Percentiles rank a stretch among this genome's conserved stretches.
Evolutionary conservation across 2,113 vertebrate genomes (phyloP).

Genomic region (Mohoua ochrocephala): DNA sequence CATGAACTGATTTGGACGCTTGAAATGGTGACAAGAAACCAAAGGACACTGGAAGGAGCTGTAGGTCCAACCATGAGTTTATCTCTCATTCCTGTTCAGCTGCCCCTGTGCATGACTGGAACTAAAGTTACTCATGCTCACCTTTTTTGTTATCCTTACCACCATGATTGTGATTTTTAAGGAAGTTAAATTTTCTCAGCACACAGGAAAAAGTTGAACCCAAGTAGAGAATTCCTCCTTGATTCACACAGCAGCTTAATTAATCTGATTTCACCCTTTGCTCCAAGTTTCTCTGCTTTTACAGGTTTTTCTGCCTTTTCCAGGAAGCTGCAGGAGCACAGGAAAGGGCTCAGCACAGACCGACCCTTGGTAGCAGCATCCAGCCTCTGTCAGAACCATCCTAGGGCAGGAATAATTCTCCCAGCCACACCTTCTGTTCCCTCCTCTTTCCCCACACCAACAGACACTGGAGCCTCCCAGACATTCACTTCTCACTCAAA

Average conservation of each 20-base stretch:
- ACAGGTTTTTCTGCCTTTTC: background rate
- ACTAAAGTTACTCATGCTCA: background rate
- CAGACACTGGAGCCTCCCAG: background rate
- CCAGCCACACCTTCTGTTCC: background rate
- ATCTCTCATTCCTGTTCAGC: background rate
- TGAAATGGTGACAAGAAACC: background rate
- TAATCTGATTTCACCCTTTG: background rate
- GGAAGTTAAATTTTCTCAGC: background rate
- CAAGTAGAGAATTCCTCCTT: rapidly evolving
- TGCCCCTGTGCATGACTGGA: background rate
- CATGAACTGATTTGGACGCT: background rate
- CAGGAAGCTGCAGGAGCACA: background rate
- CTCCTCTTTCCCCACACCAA: background rate
- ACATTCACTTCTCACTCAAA: background rate
- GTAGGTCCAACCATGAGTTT: rapidly evolving
- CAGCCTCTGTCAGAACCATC: background rate
- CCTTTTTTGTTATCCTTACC: background rate
- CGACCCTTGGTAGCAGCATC: background rate
- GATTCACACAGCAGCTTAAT: background rate
- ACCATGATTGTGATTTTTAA: background rate
- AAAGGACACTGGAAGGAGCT: background rate
- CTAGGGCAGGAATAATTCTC: background rate
- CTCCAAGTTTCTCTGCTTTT: background rate
- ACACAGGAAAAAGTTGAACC: rapidly evolving
- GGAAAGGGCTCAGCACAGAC: background rate